Conservation (phyloP, 2,113 vertebrate genomes). For the Gobiocypris rarus region DNA sequence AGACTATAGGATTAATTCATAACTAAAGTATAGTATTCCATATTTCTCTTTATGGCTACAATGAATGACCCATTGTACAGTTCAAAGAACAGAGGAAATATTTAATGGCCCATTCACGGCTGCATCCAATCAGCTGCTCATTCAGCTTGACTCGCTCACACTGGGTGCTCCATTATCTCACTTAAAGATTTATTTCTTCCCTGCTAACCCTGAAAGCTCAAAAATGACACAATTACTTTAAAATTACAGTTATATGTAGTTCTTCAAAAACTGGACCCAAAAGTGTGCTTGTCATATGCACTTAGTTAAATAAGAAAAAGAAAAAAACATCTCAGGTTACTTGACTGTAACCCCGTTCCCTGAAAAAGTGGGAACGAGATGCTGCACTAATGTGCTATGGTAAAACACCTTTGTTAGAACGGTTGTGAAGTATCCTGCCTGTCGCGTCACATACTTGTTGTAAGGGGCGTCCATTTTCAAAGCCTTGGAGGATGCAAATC, state of each 20-base stretch:
- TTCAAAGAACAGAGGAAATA: background rate
- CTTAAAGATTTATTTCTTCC: background rate
- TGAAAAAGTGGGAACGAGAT: too few species aligned
- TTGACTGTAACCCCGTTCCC: too few species aligned
- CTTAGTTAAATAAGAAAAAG: conserved; percentile 7
- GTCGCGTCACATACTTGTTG: too few species aligned
- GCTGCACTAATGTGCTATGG: too few species aligned
- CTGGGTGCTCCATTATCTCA: background rate
- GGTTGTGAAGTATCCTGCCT: too few species aligned
- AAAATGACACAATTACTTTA: background rate
- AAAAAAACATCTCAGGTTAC: too few species aligned
- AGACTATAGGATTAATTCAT: background rate
- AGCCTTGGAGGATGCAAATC: too few species aligned
- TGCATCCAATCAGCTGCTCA: background rate
- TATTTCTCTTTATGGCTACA: background rate
- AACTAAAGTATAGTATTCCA: background rate
- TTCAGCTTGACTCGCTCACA: background rate
- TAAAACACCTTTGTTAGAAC: too few species aligned
- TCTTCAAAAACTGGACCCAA: background rate
- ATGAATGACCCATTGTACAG: background rate
- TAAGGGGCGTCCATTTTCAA: too few species aligned
- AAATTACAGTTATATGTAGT: background rate
- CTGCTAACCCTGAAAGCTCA: background rate
- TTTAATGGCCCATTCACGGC: background rate
- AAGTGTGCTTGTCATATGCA: background rate